phyloP scores from a whole-genome alignment of 1,140 invertebrate genomes.

The Drosophila pseudoananassae region DNA sequence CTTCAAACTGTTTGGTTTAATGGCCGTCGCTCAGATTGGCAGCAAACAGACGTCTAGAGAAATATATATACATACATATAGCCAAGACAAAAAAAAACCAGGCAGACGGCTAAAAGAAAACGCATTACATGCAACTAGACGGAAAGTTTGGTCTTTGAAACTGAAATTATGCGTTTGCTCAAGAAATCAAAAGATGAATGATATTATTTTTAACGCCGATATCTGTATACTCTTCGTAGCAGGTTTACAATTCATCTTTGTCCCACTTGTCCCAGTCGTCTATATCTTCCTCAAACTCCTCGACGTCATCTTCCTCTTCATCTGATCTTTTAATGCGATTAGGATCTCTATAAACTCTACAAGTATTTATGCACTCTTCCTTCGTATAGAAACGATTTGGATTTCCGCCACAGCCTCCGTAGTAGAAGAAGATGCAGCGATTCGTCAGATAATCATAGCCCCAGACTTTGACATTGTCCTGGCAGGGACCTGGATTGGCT shows the following conservation, averaged over 20 bases:
- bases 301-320: slow-evolving; percentile 10
- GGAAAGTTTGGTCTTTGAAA: slow-evolving; percentile 51
- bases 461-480: slow-evolving; percentile 40
- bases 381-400: slow-evolving; percentile 55
- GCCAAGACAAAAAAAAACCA: neutral
- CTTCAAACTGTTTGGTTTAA: slow-evolving; percentile 70
- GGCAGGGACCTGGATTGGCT: slow-evolving; percentile 47
- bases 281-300: slow-evolving; percentile 41
- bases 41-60: slow-evolving; percentile 65
- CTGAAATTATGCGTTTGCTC: slow-evolving; percentile 65
- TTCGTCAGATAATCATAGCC: slow-evolving; percentile 60
- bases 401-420: slow-evolving; percentile 65
- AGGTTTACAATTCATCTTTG: slow-evolving; percentile 24
- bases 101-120: slow-evolving; percentile 50
- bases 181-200: slow-evolving; percentile 32
- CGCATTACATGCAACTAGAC: slow-evolving; percentile 60
- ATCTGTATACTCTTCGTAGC: slow-evolving; percentile 15
- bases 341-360: slow-evolving; percentile 21
- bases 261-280: slow-evolving; percentile 38
- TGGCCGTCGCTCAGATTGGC: slow-evolving; percentile 68
- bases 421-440: slow-evolving; percentile 57
- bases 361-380: slow-evolving; percentile 41
- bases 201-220: accelerated
- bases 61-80: slow-evolving; percentile 15
- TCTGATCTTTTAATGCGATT: slow-evolving; percentile 14